A percentile compares a stretch with the other conserved stretches of the same genome.
These are phyloP conservation scores for Papilio protenor DNA, from an alignment of 2,888 invertebrate genomes.

Conservation along the genomic window DNA sequence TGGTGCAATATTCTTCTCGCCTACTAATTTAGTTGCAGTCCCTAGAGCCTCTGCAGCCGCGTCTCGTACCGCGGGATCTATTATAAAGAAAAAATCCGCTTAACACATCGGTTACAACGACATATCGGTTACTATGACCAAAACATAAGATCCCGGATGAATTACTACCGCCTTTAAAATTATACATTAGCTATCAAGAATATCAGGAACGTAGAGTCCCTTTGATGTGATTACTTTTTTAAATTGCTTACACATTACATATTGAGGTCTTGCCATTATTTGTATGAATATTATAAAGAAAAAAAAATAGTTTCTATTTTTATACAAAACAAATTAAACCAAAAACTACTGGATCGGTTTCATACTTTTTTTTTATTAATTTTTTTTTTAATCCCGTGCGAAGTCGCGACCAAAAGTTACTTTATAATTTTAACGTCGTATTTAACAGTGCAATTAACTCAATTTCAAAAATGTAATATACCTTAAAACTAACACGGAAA, in stretches of 20 bases:
- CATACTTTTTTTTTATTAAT: too few relatives aligned
- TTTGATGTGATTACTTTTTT: too few relatives aligned
- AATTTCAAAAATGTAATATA: not conserved
- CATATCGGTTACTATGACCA: not conserved
- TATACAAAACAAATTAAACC: too few relatives aligned
- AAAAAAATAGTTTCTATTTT: too few relatives aligned
- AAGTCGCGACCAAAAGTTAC: too few relatives aligned
- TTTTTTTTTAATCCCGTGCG: too few relatives aligned
- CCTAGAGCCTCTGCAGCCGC: slow-evolving; percentile 97
- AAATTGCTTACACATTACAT: not conserved
- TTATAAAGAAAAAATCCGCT: slow-evolving; percentile 45
- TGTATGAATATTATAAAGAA: too few relatives aligned
- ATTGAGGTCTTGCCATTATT: too few relatives aligned
- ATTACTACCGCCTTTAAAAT: too few relatives aligned
- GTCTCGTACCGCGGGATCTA: slow-evolving; percentile 96
- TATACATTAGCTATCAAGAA: too few relatives aligned
- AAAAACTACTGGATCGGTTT: too few relatives aligned
- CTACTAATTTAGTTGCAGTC: slow-evolving; percentile 96
- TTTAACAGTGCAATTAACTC: not conserved
- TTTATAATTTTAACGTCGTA: too few relatives aligned
- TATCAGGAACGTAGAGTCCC: not conserved
- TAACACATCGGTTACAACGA: not conserved
- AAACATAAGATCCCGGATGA: not conserved
- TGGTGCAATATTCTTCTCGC: slow-evolving; percentile 94
- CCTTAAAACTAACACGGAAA: slow-evolving; percentile 12